phyloP scores from a whole-genome alignment of 2,888 invertebrate species.

The Muscina levida region DNA sequence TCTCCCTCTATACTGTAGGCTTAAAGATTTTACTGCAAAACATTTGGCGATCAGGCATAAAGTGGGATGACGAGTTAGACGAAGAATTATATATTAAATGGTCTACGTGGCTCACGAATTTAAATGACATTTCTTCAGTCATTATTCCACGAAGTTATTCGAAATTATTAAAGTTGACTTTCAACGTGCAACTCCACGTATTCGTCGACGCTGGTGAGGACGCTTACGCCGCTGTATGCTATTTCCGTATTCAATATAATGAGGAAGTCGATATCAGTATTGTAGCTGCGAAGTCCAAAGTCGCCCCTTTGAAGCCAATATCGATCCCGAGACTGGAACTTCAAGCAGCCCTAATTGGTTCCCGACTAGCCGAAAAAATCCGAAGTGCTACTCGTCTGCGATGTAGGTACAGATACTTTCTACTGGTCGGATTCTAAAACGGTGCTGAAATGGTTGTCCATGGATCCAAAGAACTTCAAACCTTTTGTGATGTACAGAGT shows the following conservation, averaged over 20 bases:
- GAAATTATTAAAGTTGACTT: not conserved
- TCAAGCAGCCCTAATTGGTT: constrained; percentile 34
- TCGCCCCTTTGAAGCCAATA: constrained; percentile 43
- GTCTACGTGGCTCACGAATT: constrained; percentile 23
- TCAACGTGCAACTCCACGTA: constrained; percentile 16
- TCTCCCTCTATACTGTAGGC: constrained; percentile 3
- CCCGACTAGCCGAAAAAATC: constrained; percentile 36
- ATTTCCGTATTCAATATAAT: constrained; percentile 37
- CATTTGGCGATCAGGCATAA: constrained; percentile 2
- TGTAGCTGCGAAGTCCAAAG: constrained; percentile 36
- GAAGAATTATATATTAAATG: constrained; percentile 1
- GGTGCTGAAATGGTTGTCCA: constrained; percentile 3
- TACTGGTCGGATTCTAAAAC: constrained; percentile 62
- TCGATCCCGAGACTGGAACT: constrained; percentile 48
- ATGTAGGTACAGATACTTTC: not conserved
- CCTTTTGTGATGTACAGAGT: constrained; percentile 20
- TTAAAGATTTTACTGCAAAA: constrained; percentile 41
- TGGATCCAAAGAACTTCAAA: too few relatives aligned
- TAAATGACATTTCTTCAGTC: constrained; percentile 12
- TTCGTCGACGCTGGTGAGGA: constrained; percentile 43
- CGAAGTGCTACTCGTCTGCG: not conserved
- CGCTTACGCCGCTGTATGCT: constrained; percentile 49
- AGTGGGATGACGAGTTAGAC: constrained; percentile 32
- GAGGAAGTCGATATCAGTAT: constrained; percentile 17
- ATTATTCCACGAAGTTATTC: constrained; percentile 45